Evolutionary conservation across 1,140 invertebrate species (phyloP).

Genomic region (Tetramorium parvispinum): DNA sequence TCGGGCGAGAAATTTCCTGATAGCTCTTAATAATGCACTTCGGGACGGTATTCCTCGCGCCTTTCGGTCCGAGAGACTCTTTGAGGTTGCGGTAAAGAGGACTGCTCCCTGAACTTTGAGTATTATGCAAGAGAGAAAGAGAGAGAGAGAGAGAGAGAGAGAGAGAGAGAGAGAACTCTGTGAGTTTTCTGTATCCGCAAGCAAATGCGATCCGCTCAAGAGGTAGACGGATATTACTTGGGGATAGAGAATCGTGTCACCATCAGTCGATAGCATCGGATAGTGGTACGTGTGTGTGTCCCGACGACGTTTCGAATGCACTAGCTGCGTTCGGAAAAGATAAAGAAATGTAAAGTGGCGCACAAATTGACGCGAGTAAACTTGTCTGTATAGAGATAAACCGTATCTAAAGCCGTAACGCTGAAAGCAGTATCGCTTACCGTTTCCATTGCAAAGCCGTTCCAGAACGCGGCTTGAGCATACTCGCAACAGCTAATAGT

Average conservation of each 20-base stretch:
- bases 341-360: constrained; percentile 44
- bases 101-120: constrained; percentile 35
- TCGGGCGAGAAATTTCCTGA: constrained; percentile 68
- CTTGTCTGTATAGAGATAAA: constrained; percentile 23
- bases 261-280: constrained; percentile 25
- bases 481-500: constrained; percentile 47
- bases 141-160: too few species aligned
- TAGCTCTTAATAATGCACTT: constrained; percentile 75
- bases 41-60: constrained; percentile 39
- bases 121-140: background rate
- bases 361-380: constrained; percentile 33
- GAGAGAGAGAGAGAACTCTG: background rate
- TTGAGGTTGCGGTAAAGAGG: constrained; percentile 33
- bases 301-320: background rate
- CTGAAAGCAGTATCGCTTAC: constrained; percentile 5
- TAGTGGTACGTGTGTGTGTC: background rate
- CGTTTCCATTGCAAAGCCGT: background rate
- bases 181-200: constrained; percentile 43
- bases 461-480: background rate
- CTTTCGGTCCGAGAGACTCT: constrained; percentile 46
- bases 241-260: constrained; percentile 22
- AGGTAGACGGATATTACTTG: constrained; percentile 16
- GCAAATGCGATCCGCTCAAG: background rate
- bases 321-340: constrained; percentile 20
- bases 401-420: constrained; percentile 32